Percentiles rank a stretch among this genome's conserved stretches.
phyloP scores from a whole-genome alignment of 2,888 invertebrate species.

The Schrankia costaestrigalis region DNA sequence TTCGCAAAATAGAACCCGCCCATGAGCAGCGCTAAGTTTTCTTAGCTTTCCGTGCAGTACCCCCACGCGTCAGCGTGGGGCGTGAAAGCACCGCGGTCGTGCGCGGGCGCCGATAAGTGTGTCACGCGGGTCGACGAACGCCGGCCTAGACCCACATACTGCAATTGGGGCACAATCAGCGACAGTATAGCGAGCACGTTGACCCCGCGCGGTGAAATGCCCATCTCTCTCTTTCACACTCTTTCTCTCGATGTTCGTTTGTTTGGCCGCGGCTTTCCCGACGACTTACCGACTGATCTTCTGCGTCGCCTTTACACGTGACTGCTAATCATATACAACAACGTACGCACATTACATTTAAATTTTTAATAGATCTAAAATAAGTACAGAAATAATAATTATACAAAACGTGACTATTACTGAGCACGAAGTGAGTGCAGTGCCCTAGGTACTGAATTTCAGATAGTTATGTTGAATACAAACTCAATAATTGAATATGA shows the following conservation, averaged over 20 bases:
- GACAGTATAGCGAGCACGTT: constrained; percentile 77
- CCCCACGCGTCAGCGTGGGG: constrained; percentile 61
- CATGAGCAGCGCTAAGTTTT: constrained; percentile 46
- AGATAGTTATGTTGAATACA: constrained; percentile 29
- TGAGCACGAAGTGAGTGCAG: constrained; percentile 19
- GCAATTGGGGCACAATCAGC: constrained; percentile 80
- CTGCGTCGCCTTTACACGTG: constrained; percentile 20
- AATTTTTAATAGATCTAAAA: constrained; percentile 14
- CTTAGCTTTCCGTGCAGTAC: constrained; percentile 66
- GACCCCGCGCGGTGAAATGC: constrained; percentile 79
- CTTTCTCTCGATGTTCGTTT: constrained; percentile 70
- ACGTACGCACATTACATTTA: constrained; percentile 8
- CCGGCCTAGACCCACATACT: constrained; percentile 80
- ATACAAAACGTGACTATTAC: constrained; percentile 22
- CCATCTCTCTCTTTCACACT: constrained; percentile 77
- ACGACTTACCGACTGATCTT: constrained; percentile 63
- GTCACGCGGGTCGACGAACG: constrained; percentile 79
- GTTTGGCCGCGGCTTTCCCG: constrained; percentile 58
- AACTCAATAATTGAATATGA: constrained; percentile 27
- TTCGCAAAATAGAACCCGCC: too few species aligned
- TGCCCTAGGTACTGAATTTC: constrained; percentile 24
- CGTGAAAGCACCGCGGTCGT: constrained; percentile 73
- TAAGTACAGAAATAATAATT: constrained; percentile 17
- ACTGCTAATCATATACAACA: constrained; percentile 16
- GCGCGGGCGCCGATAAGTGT: constrained; percentile 73